These are phyloP conservation scores for Teleiodes luculella DNA, from an alignment of 2,888 invertebrate species.

Conservation along the genomic window DNA sequence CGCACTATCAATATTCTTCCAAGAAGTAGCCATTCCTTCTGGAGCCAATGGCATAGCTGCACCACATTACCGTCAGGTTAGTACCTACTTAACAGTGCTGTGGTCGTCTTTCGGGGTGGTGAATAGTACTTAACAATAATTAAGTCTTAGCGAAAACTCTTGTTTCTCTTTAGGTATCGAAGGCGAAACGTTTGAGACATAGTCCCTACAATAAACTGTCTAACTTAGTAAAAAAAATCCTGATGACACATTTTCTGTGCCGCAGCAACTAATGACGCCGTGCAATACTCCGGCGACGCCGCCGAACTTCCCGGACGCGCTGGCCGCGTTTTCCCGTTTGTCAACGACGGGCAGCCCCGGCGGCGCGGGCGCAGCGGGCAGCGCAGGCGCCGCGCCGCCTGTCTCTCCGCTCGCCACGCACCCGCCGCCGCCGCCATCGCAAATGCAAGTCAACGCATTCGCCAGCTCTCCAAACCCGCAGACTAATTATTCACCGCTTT, in stretches of 20 bases:
- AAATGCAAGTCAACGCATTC: constrained; percentile 55
- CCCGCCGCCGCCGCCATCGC: constrained; percentile 49
- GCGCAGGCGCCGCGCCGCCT: constrained; percentile 43
- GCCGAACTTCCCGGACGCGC: constrained; percentile 94
- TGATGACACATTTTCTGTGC: too few species aligned
- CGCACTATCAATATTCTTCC: constrained; percentile 95
- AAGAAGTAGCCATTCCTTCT: constrained; percentile 91
- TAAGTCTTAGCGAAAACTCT: too few species aligned
- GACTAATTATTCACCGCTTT: constrained; percentile 61
- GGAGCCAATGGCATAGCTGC: constrained; percentile 85
- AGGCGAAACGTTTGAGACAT: too few species aligned
- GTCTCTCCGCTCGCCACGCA: constrained; percentile 69
- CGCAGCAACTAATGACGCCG: constrained; percentile 89
- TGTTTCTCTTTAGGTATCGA: too few species aligned
- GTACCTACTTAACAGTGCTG: too few species aligned
- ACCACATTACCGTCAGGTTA: constrained; percentile 91
- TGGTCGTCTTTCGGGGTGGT: too few species aligned
- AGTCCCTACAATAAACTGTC: too few species aligned
- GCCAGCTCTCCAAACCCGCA: constrained; percentile 58
- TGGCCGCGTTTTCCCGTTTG: constrained; percentile 92
- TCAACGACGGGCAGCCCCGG: constrained; percentile 80
- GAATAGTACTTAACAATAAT: too few species aligned
- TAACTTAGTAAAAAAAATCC: too few species aligned
- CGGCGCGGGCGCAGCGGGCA: constrained; percentile 46
- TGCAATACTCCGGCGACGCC: constrained; percentile 97